These are phyloP conservation scores for Parapsyche elsis DNA, from an alignment of 1,140 invertebrate genomes.

Conservation along the genomic window DNA sequence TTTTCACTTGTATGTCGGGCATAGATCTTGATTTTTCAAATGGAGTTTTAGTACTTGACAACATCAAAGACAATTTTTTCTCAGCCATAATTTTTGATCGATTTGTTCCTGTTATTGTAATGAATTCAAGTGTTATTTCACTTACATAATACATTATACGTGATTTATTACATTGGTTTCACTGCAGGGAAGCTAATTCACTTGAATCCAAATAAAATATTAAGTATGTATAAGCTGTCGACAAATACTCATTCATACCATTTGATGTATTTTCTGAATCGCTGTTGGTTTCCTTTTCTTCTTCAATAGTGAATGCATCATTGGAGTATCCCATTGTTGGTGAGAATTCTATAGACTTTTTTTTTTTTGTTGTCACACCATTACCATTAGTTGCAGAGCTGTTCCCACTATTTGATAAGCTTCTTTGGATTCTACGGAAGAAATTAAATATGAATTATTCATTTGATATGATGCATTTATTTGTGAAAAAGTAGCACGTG, in stretches of 20 bases:
- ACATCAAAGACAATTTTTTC: constrained; percentile 64
- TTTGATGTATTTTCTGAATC: not conserved
- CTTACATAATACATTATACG: not conserved
- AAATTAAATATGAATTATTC: not conserved
- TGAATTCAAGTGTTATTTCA: not conserved
- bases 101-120: not conserved
- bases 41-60: constrained; percentile 67
- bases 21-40: constrained; percentile 84
- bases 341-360: constrained; percentile 63
- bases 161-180: no score
- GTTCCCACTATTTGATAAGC: constrained; percentile 36
- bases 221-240: not conserved
- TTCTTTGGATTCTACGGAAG: constrained; percentile 37
- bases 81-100: constrained; percentile 58
- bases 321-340: constrained; percentile 67
- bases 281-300: constrained; percentile 54
- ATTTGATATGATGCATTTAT: not conserved
- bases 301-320: constrained; percentile 69
- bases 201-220: not conserved
- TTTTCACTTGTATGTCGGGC: constrained; percentile 82
- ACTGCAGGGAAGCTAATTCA: not conserved
- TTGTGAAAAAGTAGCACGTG: not conserved
- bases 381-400: constrained; percentile 50
- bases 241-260: not conserved
- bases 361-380: constrained; percentile 61